Percentiles rank a stretch among this genome's conserved stretches.
Evolutionary conservation across 2,888 invertebrate species (phyloP).

Genomic region (Standfussiana lucernea): DNA sequence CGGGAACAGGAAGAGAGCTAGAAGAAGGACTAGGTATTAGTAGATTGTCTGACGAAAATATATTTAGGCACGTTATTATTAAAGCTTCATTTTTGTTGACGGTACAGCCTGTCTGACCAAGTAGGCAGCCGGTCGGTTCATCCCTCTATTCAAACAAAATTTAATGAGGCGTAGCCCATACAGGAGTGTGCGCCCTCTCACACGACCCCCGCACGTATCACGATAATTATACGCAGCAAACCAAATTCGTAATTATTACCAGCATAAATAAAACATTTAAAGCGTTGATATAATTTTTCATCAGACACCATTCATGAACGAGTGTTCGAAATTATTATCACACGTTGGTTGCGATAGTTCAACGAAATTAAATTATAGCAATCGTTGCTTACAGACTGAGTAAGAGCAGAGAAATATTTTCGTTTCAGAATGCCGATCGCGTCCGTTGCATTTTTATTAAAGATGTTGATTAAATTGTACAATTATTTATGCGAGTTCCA

Average conservation of each 20-base stretch:
- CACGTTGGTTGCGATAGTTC: conserved; percentile 17
- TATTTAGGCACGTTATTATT: conserved; percentile 6
- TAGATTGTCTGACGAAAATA: not conserved
- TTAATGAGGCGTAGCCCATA: conserved; percentile 86
- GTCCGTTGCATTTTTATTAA: conserved; percentile 48
- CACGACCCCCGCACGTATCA: conserved; percentile 55
- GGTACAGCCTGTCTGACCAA: conserved; percentile 79
- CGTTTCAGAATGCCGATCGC: conserved; percentile 38
- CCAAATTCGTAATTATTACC: conserved; percentile 19
- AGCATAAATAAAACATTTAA: conserved; percentile 29
- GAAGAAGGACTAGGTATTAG: not conserved
- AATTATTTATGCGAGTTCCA: conserved; percentile 56
- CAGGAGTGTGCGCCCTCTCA: conserved; percentile 64
- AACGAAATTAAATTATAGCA: conserved; percentile 43
- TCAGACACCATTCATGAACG: conserved; percentile 8
- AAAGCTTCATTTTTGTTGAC: conserved; percentile 65
- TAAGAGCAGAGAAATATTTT: conserved; percentile 34
- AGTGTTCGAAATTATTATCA: conserved; percentile 27
- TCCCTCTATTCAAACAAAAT: conserved; percentile 90
- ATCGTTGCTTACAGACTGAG: conserved; percentile 9
- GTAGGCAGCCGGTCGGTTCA: conserved; percentile 76
- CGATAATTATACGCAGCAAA: conserved; percentile 54
- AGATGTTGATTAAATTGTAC: conserved; percentile 58
- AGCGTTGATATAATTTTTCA: not conserved
- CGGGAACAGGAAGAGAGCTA: too few species aligned